These are phyloP conservation scores for Amblyteles armatorius DNA, from an alignment of 2,888 invertebrate species.

Conservation along the genomic window DNA sequence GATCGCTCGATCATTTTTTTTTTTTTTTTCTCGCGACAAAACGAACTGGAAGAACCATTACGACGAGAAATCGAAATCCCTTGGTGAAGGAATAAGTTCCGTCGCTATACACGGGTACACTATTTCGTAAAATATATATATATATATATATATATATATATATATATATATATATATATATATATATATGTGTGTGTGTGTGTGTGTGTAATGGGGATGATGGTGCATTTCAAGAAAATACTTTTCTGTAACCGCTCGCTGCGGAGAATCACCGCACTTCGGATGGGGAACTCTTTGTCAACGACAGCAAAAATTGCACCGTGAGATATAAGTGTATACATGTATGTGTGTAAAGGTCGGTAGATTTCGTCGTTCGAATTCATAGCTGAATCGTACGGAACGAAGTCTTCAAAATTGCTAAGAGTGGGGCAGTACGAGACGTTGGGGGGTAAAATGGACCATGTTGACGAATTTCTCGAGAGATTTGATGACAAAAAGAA, in stretches of 20 bases:
- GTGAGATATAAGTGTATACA: not conserved
- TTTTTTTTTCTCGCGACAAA: not conserved
- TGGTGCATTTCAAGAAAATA: not conserved
- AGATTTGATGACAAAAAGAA: no score
- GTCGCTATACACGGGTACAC: no score
- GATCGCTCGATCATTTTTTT: not conserved
- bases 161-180: no score
- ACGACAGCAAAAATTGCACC: not conserved
- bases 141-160: no score
- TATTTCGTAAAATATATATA: no score
- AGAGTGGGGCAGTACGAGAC: no score
- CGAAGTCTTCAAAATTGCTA: no score
- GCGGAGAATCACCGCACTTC: not conserved
- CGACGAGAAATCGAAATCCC: not conserved
- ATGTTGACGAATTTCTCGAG: no score
- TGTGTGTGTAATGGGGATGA: not conserved
- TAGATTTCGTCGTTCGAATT: not conserved
- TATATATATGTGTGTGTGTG: no score
- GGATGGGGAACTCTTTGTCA: conserved; percentile 2
- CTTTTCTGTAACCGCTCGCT: not conserved
- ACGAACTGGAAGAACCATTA: not conserved
- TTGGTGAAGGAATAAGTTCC: no score
- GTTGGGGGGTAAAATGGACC: no score
- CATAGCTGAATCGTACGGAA: not conserved
- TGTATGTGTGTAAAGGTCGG: not conserved